Percentiles rank a stretch among this genome's conserved stretches.
Conservation (phyloP, 2,113 vertebrate genomes). For the Pedetes capensis region DNA sequence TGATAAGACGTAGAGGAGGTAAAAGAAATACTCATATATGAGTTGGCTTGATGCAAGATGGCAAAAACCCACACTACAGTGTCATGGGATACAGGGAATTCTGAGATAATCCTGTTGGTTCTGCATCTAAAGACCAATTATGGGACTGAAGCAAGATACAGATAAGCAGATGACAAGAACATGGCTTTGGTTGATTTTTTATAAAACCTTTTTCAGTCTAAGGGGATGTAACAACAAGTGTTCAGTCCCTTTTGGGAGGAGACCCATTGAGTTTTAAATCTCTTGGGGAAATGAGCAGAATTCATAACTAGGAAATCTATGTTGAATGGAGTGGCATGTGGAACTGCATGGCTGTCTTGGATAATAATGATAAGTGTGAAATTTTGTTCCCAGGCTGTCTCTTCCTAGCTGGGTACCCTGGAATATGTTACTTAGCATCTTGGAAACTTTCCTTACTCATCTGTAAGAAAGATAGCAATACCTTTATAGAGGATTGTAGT, state of each 20-base stretch:
- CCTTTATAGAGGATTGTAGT: not conserved
- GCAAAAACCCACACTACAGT: not conserved
- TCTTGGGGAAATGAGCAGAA: not conserved
- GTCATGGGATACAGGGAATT: not conserved
- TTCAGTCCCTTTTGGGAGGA: not conserved
- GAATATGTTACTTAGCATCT: not conserved
- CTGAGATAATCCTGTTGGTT: not conserved
- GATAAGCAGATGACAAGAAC: not conserved
- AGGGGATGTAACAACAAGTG: not conserved
- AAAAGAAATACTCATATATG: not conserved
- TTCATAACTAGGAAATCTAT: not conserved
- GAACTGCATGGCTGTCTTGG: not conserved
- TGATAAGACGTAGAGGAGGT: not conserved
- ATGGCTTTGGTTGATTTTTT: not conserved
- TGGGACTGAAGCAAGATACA: not conserved
- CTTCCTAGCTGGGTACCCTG: not conserved
- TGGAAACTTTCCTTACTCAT: not conserved
- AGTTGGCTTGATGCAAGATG: not conserved
- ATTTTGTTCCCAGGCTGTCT: not conserved
- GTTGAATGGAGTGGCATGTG: not conserved
- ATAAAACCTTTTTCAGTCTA: not conserved
- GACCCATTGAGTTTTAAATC: not conserved
- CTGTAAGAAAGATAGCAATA: not conserved
- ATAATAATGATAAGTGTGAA: not conserved
- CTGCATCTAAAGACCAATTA: not conserved